phyloP scores from a whole-genome alignment of 2,888 invertebrate species.

The Heliconius hortense region DNA sequence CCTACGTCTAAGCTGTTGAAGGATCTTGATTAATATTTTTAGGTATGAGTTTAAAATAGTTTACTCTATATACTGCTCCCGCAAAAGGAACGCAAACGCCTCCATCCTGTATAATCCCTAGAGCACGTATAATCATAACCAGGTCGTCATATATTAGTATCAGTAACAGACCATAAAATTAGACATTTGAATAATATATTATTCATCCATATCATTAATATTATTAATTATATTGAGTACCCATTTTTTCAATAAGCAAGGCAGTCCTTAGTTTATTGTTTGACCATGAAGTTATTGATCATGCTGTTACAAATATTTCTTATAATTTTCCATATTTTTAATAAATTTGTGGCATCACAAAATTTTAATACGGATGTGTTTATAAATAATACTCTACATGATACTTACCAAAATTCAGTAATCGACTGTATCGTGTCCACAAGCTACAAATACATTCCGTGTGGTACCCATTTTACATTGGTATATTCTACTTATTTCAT shows the following conservation, averaged over 20 bases:
- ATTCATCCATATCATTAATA: not conserved
- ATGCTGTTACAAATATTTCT: not conserved
- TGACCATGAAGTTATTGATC: not conserved
- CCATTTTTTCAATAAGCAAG: not conserved
- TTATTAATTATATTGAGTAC: not conserved
- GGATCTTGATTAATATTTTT: no score
- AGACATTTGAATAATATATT: no score
- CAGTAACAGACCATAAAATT: not conserved
- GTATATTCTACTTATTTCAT: conserved; percentile 19
- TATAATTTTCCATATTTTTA: not conserved
- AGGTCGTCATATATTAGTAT: not conserved
- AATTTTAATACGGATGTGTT: not conserved
- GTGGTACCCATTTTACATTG: conserved; percentile 26
- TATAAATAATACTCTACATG: not conserved
- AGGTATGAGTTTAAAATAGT: no score
- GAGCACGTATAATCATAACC: not conserved
- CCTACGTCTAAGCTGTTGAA: no score
- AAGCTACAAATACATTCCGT: conserved; percentile 24
- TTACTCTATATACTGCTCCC: no score
- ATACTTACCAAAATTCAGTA: conserved; percentile 5
- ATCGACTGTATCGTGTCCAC: conserved; percentile 20
- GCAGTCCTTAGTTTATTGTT: not conserved
- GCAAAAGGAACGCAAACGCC: no score
- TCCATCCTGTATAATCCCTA: not conserved
- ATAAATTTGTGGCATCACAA: not conserved